Conservation (phyloP, 30 jellyfish, hydroid and myxozoan genomes). For the Cassiopea andromeda region DNA sequence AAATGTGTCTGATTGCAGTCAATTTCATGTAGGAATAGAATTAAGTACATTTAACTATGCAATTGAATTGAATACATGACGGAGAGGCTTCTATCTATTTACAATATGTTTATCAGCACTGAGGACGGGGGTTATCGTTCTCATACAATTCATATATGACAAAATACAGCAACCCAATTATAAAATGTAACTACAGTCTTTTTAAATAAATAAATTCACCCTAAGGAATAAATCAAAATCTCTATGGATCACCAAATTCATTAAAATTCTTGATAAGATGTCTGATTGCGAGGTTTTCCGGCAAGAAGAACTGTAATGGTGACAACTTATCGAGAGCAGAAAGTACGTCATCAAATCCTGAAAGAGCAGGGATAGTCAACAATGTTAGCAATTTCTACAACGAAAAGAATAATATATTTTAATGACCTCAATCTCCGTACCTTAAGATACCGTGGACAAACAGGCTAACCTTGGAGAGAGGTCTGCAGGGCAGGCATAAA, state of each 20-base stretch:
- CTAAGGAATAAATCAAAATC: not conserved
- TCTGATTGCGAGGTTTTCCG: conserved; percentile 97
- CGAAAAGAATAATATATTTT: too few species aligned
- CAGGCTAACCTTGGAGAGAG: not conserved
- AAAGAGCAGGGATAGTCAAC: not conserved
- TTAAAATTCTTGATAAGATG: conserved; percentile 90
- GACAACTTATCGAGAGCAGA: conserved; percentile 86
- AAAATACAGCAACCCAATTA: not conserved
- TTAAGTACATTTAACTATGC: not conserved
- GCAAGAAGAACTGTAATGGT: conserved; percentile 82
- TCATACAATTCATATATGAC: not conserved
- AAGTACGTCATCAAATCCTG: conserved; percentile 98
- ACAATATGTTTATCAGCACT: conserved; percentile 4
- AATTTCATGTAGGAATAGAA: not conserved
- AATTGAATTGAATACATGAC: too few species aligned
- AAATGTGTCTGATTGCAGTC: not conserved
- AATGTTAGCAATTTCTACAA: not conserved
- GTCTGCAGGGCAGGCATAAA: too few species aligned
- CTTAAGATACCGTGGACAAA: not conserved
- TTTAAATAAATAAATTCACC: not conserved
- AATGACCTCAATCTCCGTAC: not conserved
- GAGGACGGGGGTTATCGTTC: not conserved
- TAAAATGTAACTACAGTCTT: not conserved
- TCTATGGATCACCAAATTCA: conserved; percentile 98
- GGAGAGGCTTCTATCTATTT: not conserved